Evolutionary conservation across 2,797 vertebrate species (phyloP).

Genomic region (Schizopygopsis malacanthus): DNA sequence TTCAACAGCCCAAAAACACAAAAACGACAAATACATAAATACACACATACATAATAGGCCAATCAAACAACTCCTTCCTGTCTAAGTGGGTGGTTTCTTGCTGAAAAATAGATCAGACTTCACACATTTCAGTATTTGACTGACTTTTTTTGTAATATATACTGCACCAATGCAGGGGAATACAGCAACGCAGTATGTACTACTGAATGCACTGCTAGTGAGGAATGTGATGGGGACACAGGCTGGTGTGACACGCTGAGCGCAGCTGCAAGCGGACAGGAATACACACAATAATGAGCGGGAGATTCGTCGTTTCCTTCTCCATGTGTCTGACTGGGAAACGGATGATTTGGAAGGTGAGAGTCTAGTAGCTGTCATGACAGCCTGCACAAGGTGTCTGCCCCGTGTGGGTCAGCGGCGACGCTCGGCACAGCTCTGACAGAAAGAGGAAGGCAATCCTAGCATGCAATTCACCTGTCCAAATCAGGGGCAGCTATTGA

Average conservation of each 20-base stretch:
- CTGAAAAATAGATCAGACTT: background rate
- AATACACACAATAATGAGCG: constrained; percentile 28
- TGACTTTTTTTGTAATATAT: background rate
- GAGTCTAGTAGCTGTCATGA: constrained; percentile 18
- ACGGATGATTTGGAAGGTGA: constrained; percentile 5
- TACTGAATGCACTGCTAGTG: background rate
- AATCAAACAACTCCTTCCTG: background rate
- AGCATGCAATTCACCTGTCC: constrained; percentile 28
- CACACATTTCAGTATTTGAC: background rate
- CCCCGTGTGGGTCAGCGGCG: constrained; percentile 37
- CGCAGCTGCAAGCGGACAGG: background rate
- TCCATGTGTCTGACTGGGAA: background rate
- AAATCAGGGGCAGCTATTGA: constrained; percentile 17
- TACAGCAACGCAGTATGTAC: background rate
- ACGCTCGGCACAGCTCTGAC: constrained; percentile 29
- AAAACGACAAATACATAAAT: background rate
- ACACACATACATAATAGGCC: too few relatives aligned
- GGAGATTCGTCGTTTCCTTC: constrained; percentile 1
- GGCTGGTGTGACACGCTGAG: constrained; percentile 5
- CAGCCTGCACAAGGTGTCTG: background rate
- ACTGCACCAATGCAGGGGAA: background rate
- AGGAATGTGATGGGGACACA: background rate
- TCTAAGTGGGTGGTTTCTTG: background rate
- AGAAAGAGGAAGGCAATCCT: constrained; percentile 34
- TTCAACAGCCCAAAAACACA: background rate